phyloP scores from a whole-genome alignment of 2,888 invertebrate species.

The Dermolepida albohirtum region DNA sequence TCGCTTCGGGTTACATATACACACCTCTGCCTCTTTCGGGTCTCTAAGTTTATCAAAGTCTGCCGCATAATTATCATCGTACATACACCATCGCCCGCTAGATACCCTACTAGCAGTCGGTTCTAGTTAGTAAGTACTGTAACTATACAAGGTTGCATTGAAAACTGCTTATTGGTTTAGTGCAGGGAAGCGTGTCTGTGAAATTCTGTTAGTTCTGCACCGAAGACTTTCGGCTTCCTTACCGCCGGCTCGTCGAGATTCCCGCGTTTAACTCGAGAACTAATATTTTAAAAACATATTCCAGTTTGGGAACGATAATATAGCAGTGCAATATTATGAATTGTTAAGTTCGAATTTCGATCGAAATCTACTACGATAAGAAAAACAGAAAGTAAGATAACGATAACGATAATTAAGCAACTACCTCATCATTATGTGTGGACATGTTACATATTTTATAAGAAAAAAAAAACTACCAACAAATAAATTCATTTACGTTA shows the following conservation, averaged over 20 bases:
- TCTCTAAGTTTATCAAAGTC: constrained; percentile 50
- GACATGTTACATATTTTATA: no score
- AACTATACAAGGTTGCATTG: constrained; percentile 51
- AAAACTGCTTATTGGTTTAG: constrained; percentile 59
- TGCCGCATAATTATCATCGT: constrained; percentile 51
- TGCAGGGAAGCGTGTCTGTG: constrained; percentile 54
- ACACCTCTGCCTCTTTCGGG: constrained; percentile 21
- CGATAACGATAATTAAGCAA: no score
- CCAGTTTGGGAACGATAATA: constrained; percentile 11
- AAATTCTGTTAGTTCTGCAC: constrained; percentile 53
- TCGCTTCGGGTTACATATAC: constrained; percentile 35
- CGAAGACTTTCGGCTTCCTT: constrained; percentile 44
- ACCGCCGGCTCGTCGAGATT: constrained; percentile 9
- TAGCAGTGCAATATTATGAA: no score
- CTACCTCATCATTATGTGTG: no score
- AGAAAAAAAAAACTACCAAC: no score
- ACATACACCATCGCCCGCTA: neutral
- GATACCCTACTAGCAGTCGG: neutral
- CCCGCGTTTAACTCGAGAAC: constrained; percentile 25
- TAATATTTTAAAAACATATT: constrained; percentile 36
- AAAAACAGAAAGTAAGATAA: no score
- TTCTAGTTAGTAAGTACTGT: constrained; percentile 18
- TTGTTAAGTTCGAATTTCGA: no score
- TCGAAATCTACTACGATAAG: no score
- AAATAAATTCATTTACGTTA: no score